Conservation (phyloP, 2,888 invertebrate genomes). For the Portevinia maculata region DNA sequence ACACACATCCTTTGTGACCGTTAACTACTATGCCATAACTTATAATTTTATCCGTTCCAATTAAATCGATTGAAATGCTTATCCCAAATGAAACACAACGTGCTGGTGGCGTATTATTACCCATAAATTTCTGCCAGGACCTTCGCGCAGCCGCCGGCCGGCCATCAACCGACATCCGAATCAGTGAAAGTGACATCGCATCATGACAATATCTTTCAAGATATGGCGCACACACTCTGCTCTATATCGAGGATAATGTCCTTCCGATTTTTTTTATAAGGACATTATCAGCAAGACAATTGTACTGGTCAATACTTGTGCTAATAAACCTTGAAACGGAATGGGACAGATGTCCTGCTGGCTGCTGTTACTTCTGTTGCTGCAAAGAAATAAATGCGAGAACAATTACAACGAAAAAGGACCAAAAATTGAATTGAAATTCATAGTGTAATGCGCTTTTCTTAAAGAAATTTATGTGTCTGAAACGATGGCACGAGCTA, state of each 20-base stretch:
- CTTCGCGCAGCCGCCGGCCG: constrained; percentile 27
- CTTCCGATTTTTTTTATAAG: constrained; percentile 29
- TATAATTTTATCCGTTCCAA: constrained; percentile 19
- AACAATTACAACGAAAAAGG: constrained; percentile 56
- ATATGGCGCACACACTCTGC: constrained; percentile 1
- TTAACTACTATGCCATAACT: constrained; percentile 35
- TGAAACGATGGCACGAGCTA: constrained; percentile 70
- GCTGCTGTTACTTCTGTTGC: constrained; percentile 19
- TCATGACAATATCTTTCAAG: constrained; percentile 19
- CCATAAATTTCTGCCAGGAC: constrained; percentile 57
- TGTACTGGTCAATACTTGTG: constrained; percentile 62
- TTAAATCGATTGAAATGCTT: constrained; percentile 57
- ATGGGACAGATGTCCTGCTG: constrained; percentile 72
- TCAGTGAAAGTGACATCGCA: constrained; percentile 29
- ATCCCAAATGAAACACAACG: constrained; percentile 54
- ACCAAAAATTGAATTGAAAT: constrained; percentile 31
- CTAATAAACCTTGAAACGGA: constrained; percentile 66
- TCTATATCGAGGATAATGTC: constrained; percentile 29
- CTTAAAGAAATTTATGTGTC: constrained; percentile 67
- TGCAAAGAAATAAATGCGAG: constrained; percentile 14
- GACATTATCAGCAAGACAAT: constrained; percentile 36
- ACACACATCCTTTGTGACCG: constrained; percentile 22
- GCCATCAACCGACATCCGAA: constrained; percentile 5
- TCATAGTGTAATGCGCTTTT: constrained; percentile 59
- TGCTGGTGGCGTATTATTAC: constrained; percentile 31